Base-by-base conservation (phyloP, 2,888 invertebrate species). In the Coremacera marginata region DNA sequence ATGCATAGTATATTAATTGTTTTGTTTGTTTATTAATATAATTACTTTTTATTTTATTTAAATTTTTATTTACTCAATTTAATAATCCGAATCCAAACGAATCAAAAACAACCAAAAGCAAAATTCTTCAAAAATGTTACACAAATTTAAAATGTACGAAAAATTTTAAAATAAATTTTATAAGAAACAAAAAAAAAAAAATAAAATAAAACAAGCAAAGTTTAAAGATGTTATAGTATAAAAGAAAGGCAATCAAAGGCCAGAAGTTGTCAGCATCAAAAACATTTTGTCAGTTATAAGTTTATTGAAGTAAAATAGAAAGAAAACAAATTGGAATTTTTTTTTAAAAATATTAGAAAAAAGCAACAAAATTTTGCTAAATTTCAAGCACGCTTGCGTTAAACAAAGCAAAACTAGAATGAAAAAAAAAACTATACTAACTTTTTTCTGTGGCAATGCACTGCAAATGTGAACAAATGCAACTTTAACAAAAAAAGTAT, bases 261-360 rank as follows among this genome's bases (percentile, higher is more conserved):
- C n/a, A 19, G 51, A 27, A 60, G 44, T 62, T 79, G 87, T 87
- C 86, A 88, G 88, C 89, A 89, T 87, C 89, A 89, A 89, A 90
- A 90, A 89, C 89, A 90, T 90, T 90, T 90, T 90, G 89, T 90
- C 89, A 90, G 89, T 90, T 89, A 89, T 89, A 84, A 83, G 85
- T 83, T 85, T 81, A 74, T 77, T 77, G 63, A 74, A 71, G 78
- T 65, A 65, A 51, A 37, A 8, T 27, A 19, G 57, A 11, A 55
- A 77, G n/a, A n/a, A n/a, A n/a, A n/a, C n/a, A 70, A 60, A 74
- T 5, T 70, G 34, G 7, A 55, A 14, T 70, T 51, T 7, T 63
- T 22, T 52, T 44, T 9, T 7, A 63, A 63, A 25, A 63, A 63
- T 34, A 55, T 55, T 55, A 55, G 14, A n/a, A 52, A 77, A 65